These are phyloP conservation scores for Lasioglossum pauxillum DNA, from an alignment of 2,888 invertebrate species.

Conservation along the genomic window DNA sequence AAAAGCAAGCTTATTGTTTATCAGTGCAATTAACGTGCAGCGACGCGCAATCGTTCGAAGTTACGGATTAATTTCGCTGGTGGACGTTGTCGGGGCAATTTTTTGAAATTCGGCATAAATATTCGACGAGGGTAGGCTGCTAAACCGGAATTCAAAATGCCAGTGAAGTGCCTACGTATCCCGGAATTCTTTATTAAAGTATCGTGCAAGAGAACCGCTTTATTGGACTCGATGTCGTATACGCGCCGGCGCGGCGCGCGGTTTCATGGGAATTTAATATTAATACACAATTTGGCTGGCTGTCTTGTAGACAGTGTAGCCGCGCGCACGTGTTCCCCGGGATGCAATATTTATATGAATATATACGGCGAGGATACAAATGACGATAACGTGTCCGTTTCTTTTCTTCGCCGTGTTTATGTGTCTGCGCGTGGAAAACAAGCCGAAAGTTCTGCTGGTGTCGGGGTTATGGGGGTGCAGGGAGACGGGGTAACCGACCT, in stretches of 20 bases:
- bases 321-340: conserved; percentile 55
- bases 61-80: neutral
- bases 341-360: conserved; percentile 76
- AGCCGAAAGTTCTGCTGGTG: conserved; percentile 44
- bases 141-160: neutral
- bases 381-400: conserved; percentile 72
- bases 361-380: conserved; percentile 72
- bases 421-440: neutral
- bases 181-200: conserved; percentile 7
- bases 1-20: neutral
- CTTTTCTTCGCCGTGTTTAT: conserved; percentile 35
- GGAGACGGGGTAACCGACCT: conserved; percentile 32
- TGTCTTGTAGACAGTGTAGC: conserved; percentile 62
- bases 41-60: neutral
- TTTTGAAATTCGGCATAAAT: neutral
- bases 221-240: conserved; percentile 51
- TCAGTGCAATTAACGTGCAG: neutral
- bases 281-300: conserved; percentile 77
- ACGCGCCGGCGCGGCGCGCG: conserved; percentile 30
- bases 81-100: neutral
- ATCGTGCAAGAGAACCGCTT: neutral
- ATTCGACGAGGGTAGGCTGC: neutral
- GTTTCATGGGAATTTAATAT: conserved; percentile 75
- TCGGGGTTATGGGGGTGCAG: conserved; percentile 12
- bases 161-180: neutral